Percentiles rank a stretch among this genome's conserved stretches.
These are phyloP conservation scores for Dasysyrphus tricinctus DNA, from an alignment of 2,888 invertebrate species.

Conservation along the genomic window DNA sequence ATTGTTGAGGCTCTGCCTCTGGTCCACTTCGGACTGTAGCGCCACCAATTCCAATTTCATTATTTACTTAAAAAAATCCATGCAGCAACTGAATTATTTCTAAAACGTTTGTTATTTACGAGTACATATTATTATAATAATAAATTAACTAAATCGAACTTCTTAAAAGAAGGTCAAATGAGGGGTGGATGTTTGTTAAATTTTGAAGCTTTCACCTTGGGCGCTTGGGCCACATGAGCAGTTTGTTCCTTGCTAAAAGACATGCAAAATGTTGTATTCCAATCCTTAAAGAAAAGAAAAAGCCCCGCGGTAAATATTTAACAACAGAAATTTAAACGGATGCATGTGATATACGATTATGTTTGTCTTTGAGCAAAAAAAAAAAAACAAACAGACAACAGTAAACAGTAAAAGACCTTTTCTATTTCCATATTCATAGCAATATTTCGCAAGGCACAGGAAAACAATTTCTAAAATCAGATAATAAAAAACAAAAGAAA, in stretches of 20 bases:
- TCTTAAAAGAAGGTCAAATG: too few species aligned
- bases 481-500: background rate
- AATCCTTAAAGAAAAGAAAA: background rate
- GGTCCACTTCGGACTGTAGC: too few species aligned
- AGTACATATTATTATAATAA: too few species aligned
- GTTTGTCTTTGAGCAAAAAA: background rate
- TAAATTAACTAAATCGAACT: too few species aligned
- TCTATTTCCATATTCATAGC: background rate
- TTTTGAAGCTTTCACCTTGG: too few species aligned
- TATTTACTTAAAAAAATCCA: too few species aligned
- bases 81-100: too few species aligned
- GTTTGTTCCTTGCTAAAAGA: too few species aligned
- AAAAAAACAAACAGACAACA: background rate
- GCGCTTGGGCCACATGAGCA: background rate
- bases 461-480: slow-evolving; percentile 5
- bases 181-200: too few species aligned
- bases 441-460: background rate
- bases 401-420: background rate
- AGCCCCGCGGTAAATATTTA: background rate
- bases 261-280: background rate
- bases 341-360: background rate
- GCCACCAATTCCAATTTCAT: too few species aligned
- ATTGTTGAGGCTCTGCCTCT: too few species aligned
- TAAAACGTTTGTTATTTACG: too few species aligned
- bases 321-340: background rate